Base-by-base conservation (phyloP, 1,140 invertebrate species). In the Aphidius ervi region DNA sequence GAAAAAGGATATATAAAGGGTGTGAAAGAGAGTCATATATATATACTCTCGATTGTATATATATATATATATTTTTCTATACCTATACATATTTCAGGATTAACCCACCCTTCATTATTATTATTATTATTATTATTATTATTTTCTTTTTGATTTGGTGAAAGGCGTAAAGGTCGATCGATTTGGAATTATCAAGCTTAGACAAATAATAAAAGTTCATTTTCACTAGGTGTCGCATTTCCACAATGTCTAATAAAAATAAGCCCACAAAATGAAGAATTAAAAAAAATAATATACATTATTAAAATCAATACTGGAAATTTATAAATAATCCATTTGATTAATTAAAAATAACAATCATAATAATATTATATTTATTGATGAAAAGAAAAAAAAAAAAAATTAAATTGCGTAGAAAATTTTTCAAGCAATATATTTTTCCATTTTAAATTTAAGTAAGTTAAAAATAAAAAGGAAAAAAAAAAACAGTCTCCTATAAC, bases 121-220 rank as follows among this genome's bases (percentile, higher is more conserved):
- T 39, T 9, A 40, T 31, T 54, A 42, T 41, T 31, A 31, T 31
- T 31, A 31, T 31, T 31, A 31, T 31, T 31, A 31, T 31, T 31
- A 31, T 31, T 31, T 1, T 31, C 23, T 31, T 31, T 31, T 31
- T 1, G 48, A 46, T 9, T 45, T 46, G n/a, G 31, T 58, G 41
- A 65, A 65, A 48, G 46, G 46, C 45, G 41, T n/a, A 39, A 56
- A 61, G 48, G 43, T 56, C 61, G 55, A 65, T 63, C 62, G 46
- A 66, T 63, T 10, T 53, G 50, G 55, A 63, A 71, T 70, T 70
- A 70, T 68, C 61, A 31, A 31, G 56, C 47, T 23, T 63, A 59
- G 65, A 58, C 65, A 66, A 71, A 68, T 72, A 70, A 71, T 64
- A 67, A 63, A 45, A 43, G n/a, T 65, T 54, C 57, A 65, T 65